Evolutionary conservation across 1,140 invertebrate species (phyloP), one percentile per base, ranked within the genome.

Genomic region (Dendroctonus valens): DNA sequence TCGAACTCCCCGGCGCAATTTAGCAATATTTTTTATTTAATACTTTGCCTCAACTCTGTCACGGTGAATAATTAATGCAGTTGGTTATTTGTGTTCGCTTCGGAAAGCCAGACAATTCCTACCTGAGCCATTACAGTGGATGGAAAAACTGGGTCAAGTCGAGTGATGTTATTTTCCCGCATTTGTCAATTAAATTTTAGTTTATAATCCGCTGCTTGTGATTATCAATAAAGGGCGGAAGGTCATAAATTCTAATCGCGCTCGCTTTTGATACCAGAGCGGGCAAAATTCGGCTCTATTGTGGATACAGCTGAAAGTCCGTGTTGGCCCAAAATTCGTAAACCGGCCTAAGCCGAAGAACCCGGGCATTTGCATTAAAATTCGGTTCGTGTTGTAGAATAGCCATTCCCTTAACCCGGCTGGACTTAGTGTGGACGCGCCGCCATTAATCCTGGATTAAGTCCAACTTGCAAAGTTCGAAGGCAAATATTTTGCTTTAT

Each of bases 391-490:
- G 57, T 49, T 12, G 9, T 7, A 37, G 42, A 49, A 49, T 59
- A 9, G 42, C 15, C 15, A 41, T 5, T 48, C 12, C 26, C 41
- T 59, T 26, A 38, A 48, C 38, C 46, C 15, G 57, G 57, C 15
- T 15, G 40, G 57, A 49, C 42, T 59, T 59, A 59, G 57, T 26
- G n/a, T 3, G 26, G 39, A 14, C 57, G 44, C 11, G 26, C 46
- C 6, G 52, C 11, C 52, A 12, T 54, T 41, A 59, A 59, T 59
- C 57, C 44, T 6, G 57, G 57, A 59, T 59, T 59, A 59, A 49
- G 15, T 49, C 7, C 7, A 59, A 59, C 41, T 58, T 12, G 3
- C 26, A 14, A 26, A 2, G 26, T 26, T 26, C 26, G 3, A 26
- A 26, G 26, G 3, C 1, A 26, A 26, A 26, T 26, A 26, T 26